Conservation (phyloP, 2,888 invertebrate species). For the Pocota personata region DNA sequence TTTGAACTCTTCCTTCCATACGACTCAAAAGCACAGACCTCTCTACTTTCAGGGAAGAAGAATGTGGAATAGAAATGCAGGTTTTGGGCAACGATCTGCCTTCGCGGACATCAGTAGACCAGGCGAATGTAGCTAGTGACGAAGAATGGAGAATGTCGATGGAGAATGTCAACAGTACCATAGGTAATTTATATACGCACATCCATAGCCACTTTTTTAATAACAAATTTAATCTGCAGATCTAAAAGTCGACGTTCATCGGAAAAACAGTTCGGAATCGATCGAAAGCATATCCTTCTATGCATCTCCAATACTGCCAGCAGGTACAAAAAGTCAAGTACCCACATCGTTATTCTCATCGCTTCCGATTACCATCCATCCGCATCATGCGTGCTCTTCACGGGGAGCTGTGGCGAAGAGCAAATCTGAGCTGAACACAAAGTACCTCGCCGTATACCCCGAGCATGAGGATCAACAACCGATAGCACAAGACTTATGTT, state of each 20-base stretch:
- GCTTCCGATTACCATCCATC: conserved; percentile 34
- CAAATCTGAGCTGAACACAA: conserved; percentile 76
- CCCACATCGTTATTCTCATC: conserved; percentile 30
- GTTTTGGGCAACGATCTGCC: conserved; percentile 86
- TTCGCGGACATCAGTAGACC: conserved; percentile 87
- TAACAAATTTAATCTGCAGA: conserved; percentile 84
- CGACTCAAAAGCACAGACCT: no score
- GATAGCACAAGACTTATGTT: conserved; percentile 55
- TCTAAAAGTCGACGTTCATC: conserved; percentile 96
- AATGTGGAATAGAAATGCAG: conserved; percentile 93
- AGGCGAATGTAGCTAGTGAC: conserved; percentile 83
- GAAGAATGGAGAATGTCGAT: conserved; percentile 81
- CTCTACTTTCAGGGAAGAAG: conserved; percentile 86
- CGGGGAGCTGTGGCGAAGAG: conserved; percentile 65
- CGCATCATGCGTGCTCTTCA: conserved; percentile 35
- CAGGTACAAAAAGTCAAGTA: conserved; percentile 78
- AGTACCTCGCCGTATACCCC: conserved; percentile 81
- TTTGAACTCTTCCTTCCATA: no score
- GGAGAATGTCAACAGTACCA: conserved; percentile 86
- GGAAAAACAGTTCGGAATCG: conserved; percentile 95
- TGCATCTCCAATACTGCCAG: conserved; percentile 81
- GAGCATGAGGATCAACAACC: conserved; percentile 75
- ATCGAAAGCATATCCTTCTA: conserved; percentile 88
- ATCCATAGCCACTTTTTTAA: no score
- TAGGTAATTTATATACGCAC: conserved; percentile 83